Evolutionary conservation across 1,140 invertebrate species (phyloP), one percentile per base, ranked within the genome.

Genomic region (Arion vulgaris): DNA sequence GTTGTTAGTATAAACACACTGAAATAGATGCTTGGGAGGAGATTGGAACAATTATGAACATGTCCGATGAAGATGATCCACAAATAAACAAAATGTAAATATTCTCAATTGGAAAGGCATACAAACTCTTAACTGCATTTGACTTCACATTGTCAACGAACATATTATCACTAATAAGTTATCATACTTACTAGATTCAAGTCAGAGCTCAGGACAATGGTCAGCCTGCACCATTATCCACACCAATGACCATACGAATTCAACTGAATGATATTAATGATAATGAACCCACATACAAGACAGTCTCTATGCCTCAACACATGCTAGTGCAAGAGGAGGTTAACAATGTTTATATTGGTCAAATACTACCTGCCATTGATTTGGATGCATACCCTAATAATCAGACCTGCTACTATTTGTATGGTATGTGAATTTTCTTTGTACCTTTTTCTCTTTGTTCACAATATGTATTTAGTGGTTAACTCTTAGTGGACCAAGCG

Each of bases 171-270:
- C 41, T n/a, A 57, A 57, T 57, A 19, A 23, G 53, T 19, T 4
- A 57, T 57, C 2, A 28, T 45, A 45, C 41, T 73, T 28, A 49
- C 28, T 51, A 86, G 85, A 85, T 86, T 49, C 68, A 69, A 17
- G 68, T 86, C 17, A 81, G 53, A 49, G 85, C 85, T 17, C 41
- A 82, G 32, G 85, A 86, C 72, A 51, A 76, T 38, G 85, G 85
- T 7, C 17, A 45, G 39, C 85, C 85, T 2, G 51, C 66, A 13
- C 26, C 1, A 4, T 78, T 83, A 28, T 45, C 57, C 17, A 71
- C 28, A 5, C n/a, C 57, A 15, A 39, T 86, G 9, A 53, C 82
- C 13, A 71, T 86, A 38, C 57, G 74, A 39, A 71, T 86, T 26
- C 41, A 36, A 15, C 71, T 86, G n/a, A 19, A 51, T 0, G 85